Conservation (phyloP, 2,797 vertebrate species). For the Etheostoma nigrum region DNA sequence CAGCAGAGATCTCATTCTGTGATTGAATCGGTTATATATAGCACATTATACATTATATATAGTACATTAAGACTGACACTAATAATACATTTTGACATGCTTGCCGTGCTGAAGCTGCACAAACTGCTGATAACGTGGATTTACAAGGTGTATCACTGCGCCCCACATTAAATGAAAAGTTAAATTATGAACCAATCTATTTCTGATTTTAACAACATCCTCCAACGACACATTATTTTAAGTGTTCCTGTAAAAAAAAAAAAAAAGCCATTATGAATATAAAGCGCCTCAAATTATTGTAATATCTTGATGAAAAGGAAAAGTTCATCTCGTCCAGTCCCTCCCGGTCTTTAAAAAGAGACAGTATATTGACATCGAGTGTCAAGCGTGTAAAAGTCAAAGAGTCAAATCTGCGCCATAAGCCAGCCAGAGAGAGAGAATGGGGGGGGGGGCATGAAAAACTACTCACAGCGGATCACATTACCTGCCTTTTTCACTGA, state of each 20-base stretch:
- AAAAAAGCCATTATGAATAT: conserved; percentile 71
- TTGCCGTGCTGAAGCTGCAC: conserved; percentile 63
- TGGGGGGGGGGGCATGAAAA: conserved; percentile 46
- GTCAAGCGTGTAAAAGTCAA: conserved; percentile 76
- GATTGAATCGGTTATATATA: conserved; percentile 54
- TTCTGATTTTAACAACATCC: conserved; percentile 78
- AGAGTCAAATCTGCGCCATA: conserved; percentile 73
- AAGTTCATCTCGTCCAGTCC: conserved; percentile 63
- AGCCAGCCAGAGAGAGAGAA: conserved; percentile 5
- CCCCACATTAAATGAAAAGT: conserved; percentile 66
- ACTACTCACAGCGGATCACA: conserved; percentile 68
- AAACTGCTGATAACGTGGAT: conserved; percentile 74
- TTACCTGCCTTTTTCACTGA: conserved; percentile 77
- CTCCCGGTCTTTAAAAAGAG: conserved; percentile 60
- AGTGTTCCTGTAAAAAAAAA: conserved; percentile 65
- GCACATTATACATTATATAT: conserved; percentile 73
- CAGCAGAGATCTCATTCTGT: conserved; percentile 50
- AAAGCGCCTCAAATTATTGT: conserved; percentile 73
- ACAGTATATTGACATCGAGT: conserved; percentile 72
- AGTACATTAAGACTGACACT: conserved; percentile 72
- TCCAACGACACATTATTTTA: conserved; percentile 71
- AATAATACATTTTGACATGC: conserved; percentile 71
- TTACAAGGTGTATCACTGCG: conserved; percentile 66
- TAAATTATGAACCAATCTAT: conserved; percentile 75
- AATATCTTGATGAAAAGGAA: conserved; percentile 70